Base-by-base conservation (phyloP, 2,888 invertebrate genomes). In the Drosophila limbata region DNA sequence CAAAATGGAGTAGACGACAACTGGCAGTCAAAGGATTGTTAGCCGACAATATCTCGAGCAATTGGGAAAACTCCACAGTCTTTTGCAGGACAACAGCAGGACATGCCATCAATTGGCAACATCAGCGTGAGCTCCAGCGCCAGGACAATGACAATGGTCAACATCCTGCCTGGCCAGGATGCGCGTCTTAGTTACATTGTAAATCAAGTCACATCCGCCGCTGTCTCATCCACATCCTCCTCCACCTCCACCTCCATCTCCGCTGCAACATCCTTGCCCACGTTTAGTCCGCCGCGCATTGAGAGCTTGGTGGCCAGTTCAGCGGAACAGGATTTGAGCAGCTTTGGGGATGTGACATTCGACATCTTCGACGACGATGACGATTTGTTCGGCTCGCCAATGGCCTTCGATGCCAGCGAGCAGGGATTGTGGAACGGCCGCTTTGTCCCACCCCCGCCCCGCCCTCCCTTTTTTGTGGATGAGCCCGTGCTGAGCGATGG, bases 381-480 rank as follows among this genome's bases (percentile, higher is more conserved):
- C 88, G 92, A 92, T 89, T 90, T 92, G 79, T 93, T 92, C 77
- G 91, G 92, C 79, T 93, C 93, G 65, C 93, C 93, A 50, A 84
- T 93, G 90, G 91, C 92, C 76, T 92, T 93, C 77, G 93, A 93
- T 89, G 92, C 92, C 80, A 93, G 92, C 81, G 92, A 93, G 72
- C 90, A 91, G 76, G 93, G 92, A 21, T 74, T 93, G 33, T 93
- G 92, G 91, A 93, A 92, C 79, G 92, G 93, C 6, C 90, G 93
- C 72, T 95, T 95, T 89, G 94, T 95, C 68, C 95, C 95, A 52
- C 95, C 95, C 56, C 95, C 95, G 45, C 95, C 95, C 17, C 92
- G 95, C 71, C 95, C 95, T 19, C 94, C 95, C 48, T 95, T 94
- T 90, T 93, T 95, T 68, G 95, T 95, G 82, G 95, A 95, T 61